These are phyloP conservation scores for Chironomus riparius DNA, from an alignment of 2,888 invertebrate genomes.

Conservation along the genomic window DNA sequence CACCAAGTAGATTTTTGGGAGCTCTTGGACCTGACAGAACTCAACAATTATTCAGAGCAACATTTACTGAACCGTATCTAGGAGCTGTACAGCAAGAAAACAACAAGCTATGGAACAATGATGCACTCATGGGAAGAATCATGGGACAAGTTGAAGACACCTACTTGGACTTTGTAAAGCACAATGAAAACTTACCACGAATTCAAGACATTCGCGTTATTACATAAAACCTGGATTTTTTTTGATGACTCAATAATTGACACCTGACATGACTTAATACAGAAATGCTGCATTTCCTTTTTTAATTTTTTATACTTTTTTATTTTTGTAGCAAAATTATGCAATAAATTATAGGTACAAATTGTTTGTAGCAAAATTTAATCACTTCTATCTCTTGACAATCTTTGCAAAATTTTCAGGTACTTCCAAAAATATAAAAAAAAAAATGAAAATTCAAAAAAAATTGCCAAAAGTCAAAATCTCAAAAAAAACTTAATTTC, in stretches of 20 bases:
- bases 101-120: not conserved
- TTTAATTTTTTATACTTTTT: conserved; percentile 8
- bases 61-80: not conserved
- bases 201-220: not conserved
- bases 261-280: not conserved
- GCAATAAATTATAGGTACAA: not conserved
- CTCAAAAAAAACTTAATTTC: not conserved
- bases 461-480: not conserved
- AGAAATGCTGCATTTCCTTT: too few relatives aligned
- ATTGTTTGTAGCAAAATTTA: conserved; percentile 20
- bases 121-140: not conserved
- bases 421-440: too few relatives aligned
- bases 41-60: too few relatives aligned
- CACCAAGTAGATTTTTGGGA: not conserved
- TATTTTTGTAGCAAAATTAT: not conserved
- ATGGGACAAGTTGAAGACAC: conserved; percentile 10
- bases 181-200: not conserved
- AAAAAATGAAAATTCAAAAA: not conserved
- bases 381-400: not conserved
- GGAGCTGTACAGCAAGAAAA: not conserved
- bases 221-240: not conserved
- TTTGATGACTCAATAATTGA: not conserved
- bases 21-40: not conserved
- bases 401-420: not conserved
- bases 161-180: not conserved